Evolutionary conservation across 2,888 invertebrate genomes (phyloP).

Genomic region (Elaeidobius kamerunicus): DNA sequence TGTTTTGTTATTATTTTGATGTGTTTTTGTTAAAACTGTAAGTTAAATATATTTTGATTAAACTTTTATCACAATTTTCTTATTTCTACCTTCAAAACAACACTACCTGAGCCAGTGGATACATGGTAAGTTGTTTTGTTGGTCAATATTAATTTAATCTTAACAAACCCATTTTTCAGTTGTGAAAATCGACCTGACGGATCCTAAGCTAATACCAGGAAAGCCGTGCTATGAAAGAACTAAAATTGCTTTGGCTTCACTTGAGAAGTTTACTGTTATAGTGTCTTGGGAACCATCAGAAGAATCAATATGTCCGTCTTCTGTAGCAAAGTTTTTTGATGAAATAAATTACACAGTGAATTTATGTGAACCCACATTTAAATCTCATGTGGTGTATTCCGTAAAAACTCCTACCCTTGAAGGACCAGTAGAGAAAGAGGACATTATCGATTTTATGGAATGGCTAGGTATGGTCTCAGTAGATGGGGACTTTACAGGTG

Average conservation of each 20-base stretch:
- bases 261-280: slow-evolving; percentile 50
- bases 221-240: slow-evolving; percentile 51
- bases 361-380: slow-evolving; percentile 48
- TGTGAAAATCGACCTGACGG: slow-evolving; percentile 53
- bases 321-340: slow-evolving; percentile 57
- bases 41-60: slow-evolving; percentile 12
- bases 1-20: slow-evolving; percentile 6
- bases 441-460: slow-evolving; percentile 50
- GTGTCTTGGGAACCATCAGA: slow-evolving; percentile 55
- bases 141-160: background rate
- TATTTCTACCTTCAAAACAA: slow-evolving; percentile 17
- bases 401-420: slow-evolving; percentile 47
- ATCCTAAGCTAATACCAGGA: slow-evolving; percentile 48
- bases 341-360: slow-evolving; percentile 49
- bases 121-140: slow-evolving; percentile 21
- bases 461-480: slow-evolving; percentile 56
- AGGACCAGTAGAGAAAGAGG: slow-evolving; percentile 34
- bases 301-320: slow-evolving; percentile 56
- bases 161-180: slow-evolving; percentile 44
- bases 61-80: background rate
- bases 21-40: slow-evolving; percentile 11
- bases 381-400: slow-evolving; percentile 44
- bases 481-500: slow-evolving; percentile 46
- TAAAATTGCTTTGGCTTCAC: slow-evolving; percentile 45
- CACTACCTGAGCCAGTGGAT: slow-evolving; percentile 11